phyloP scores from a whole-genome alignment of 1,140 invertebrate species.

The Trichomalopsis sarcophagae region DNA sequence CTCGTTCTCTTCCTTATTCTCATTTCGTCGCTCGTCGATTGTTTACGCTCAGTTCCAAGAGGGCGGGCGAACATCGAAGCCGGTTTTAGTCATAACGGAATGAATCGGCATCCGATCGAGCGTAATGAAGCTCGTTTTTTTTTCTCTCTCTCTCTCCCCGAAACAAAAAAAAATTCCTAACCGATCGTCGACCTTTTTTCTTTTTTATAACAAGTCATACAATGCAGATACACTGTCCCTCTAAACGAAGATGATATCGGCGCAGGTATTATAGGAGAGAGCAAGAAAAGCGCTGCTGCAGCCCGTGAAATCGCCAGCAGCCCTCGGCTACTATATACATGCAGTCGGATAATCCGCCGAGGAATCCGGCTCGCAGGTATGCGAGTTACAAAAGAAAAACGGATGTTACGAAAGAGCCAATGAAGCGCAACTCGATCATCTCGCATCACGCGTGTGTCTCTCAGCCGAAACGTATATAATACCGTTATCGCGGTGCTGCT shows the following conservation, averaged over 20 bases:
- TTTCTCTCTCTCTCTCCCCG: too few species aligned
- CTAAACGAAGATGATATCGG: background rate
- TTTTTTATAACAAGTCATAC: too few species aligned
- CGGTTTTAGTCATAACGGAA: background rate
- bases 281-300: background rate
- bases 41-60: too few species aligned
- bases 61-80: too few species aligned
- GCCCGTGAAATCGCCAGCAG: constrained; percentile 3
- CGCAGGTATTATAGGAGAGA: background rate
- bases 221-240: too few species aligned
- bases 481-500: background rate
- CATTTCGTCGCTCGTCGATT: background rate
- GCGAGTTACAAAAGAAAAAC: background rate
- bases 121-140: background rate
- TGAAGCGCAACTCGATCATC: too few species aligned
- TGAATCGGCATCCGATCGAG: background rate
- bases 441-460: too few species aligned
- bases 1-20: background rate
- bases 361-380: background rate
- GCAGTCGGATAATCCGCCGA: constrained; percentile 1
- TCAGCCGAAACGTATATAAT: background rate
- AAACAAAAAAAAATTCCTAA: background rate
- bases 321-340: too few species aligned
- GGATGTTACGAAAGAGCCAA: too few species aligned
- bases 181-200: background rate